Evolutionary conservation across 2,888 invertebrate species (phyloP).

Genomic region (Leptopilina myrica): DNA sequence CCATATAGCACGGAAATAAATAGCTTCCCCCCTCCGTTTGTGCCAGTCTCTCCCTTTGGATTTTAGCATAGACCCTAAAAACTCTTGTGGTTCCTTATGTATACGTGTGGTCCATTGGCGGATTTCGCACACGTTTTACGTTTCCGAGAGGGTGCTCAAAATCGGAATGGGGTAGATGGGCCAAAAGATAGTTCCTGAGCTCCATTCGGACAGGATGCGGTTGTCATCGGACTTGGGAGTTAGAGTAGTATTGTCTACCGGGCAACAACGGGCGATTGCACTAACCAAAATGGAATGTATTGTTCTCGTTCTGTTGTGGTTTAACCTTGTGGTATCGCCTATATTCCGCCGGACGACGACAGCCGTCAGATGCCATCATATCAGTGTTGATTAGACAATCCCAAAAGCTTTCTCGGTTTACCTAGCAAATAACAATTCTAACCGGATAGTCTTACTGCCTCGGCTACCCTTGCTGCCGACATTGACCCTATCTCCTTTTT

Average conservation of each 20-base stretch:
- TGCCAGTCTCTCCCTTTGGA: constrained; percentile 65
- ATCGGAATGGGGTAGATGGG: constrained; percentile 61
- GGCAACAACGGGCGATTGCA: constrained; percentile 53
- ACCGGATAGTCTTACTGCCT: constrained; percentile 16
- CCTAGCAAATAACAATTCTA: constrained; percentile 24
- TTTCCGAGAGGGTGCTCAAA: constrained; percentile 48
- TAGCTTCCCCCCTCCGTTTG: constrained; percentile 66
- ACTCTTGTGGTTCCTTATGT: constrained; percentile 28
- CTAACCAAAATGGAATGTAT: constrained; percentile 54
- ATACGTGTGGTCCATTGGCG: constrained; percentile 55
- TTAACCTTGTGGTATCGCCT: constrained; percentile 51
- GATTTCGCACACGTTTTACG: constrained; percentile 54
- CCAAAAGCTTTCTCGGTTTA: constrained; percentile 12
- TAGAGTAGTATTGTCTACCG: constrained; percentile 54
- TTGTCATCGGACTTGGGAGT: constrained; percentile 61
- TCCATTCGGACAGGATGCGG: constrained; percentile 65
- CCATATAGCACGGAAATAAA: constrained; percentile 74
- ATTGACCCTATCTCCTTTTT: neutral
- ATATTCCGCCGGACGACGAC: constrained; percentile 39
- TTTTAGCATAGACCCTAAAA: constrained; percentile 59
- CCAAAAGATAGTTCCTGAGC: constrained; percentile 67
- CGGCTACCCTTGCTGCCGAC: constrained; percentile 17
- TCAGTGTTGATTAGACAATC: constrained; percentile 48
- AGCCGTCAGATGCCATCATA: constrained; percentile 52
- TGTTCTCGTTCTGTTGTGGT: constrained; percentile 56